Evolutionary conservation across 2,888 invertebrate genomes (phyloP).

Genomic region (Artemia sp.): DNA sequence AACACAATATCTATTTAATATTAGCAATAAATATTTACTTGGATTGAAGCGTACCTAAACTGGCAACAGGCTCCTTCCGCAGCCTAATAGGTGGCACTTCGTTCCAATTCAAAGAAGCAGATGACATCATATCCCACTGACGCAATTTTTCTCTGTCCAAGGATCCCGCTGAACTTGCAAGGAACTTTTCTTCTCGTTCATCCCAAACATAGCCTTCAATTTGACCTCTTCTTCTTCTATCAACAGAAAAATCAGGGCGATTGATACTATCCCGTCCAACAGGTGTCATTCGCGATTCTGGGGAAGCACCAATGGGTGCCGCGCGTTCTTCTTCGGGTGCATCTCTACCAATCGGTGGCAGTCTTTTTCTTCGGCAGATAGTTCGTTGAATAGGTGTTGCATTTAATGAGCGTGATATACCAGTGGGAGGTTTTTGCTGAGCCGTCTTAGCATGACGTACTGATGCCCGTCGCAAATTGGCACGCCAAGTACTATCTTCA

Average conservation of each 20-base stretch:
- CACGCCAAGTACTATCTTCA: conserved; percentile 62
- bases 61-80: background rate
- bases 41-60: conserved; percentile 8
- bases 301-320: background rate
- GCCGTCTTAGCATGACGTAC: conserved; percentile 42
- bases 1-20: no score
- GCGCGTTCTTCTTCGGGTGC: conserved; percentile 6
- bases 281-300: conserved; percentile 1
- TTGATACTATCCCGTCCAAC: background rate
- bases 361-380: background rate
- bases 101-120: conserved; percentile 39
- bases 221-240: conserved; percentile 30
- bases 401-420: background rate
- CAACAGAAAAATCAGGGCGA: conserved; percentile 29
- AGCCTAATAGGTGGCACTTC: background rate
- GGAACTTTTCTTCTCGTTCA: conserved; percentile 32
- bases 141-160: conserved; percentile 68
- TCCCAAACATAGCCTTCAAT: conserved; percentile 34
- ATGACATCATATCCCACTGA: conserved; percentile 76
- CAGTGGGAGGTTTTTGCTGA: background rate
- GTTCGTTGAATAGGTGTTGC: background rate
- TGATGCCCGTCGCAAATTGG: conserved; percentile 56
- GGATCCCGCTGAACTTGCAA: conserved; percentile 26
- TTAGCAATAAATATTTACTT: background rate
- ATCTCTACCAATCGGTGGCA: conserved; percentile 2